These are phyloP conservation scores for Geotrypetes seraphini DNA, from an alignment of 2,797 vertebrate genomes.

Conservation along the genomic window DNA sequence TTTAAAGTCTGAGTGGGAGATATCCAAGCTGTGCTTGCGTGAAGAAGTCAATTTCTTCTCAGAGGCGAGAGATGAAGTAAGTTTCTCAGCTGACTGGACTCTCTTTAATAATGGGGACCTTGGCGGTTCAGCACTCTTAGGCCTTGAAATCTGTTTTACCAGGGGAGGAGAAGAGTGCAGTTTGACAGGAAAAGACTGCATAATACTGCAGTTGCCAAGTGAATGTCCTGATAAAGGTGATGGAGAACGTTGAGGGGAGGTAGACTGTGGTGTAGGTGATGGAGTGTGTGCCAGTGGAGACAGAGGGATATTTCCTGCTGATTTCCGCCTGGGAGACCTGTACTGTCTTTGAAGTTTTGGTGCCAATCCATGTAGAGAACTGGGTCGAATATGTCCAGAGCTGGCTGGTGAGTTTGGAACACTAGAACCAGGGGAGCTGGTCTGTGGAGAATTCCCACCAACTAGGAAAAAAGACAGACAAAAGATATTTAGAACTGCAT, in stretches of 20 bases:
- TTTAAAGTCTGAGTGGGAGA: constrained; percentile 81
- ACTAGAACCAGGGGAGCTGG: constrained; percentile 92
- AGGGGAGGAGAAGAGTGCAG: constrained; percentile 86
- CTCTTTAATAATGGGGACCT: constrained; percentile 89
- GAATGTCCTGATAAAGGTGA: constrained; percentile 75
- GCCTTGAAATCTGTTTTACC: constrained; percentile 80
- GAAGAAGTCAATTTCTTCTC: constrained; percentile 67
- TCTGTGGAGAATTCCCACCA: constrained; percentile 88
- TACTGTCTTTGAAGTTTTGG: constrained; percentile 94
- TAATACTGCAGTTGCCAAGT: constrained; percentile 48
- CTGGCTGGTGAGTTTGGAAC: constrained; percentile 91
- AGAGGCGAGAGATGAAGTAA: constrained; percentile 68
- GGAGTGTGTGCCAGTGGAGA: constrained; percentile 91
- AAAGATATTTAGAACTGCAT: no score
- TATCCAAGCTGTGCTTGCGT: constrained; percentile 84
- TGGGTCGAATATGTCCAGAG: constrained; percentile 87
- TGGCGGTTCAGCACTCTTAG: constrained; percentile 85
- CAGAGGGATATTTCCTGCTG: constrained; percentile 88
- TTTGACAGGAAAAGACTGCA: constrained; percentile 79
- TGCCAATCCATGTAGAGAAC: constrained; percentile 84
- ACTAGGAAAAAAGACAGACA: constrained; percentile 39
- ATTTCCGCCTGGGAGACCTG: constrained; percentile 87
- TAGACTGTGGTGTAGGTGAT: constrained; percentile 82
- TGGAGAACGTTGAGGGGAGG: constrained; percentile 83
- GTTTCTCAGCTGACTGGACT: constrained; percentile 88